A percentile compares a stretch with the other conserved stretches of the same genome.
Evolutionary conservation across 1,140 invertebrate species (phyloP).

Genomic region (Catajapyx aquilonaris): DNA sequence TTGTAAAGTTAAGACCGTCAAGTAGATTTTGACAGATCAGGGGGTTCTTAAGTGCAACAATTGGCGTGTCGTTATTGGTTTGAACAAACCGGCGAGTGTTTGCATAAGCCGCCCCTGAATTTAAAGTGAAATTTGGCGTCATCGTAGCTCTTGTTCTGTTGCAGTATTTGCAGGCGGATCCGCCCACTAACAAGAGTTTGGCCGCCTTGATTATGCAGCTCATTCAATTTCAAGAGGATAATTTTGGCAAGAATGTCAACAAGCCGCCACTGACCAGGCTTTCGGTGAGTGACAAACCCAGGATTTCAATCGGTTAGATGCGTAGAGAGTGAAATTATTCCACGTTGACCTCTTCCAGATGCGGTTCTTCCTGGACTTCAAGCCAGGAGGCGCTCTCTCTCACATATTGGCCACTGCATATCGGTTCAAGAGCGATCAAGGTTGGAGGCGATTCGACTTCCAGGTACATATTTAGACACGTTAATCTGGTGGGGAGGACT

Average conservation of each 20-base stretch:
- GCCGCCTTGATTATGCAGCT: conserved; percentile 65
- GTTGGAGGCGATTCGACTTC: conserved; percentile 81
- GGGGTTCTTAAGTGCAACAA: too few species aligned
- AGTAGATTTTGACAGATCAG: too few species aligned
- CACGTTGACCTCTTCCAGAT: conserved; percentile 31
- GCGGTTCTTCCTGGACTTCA: conserved; percentile 87
- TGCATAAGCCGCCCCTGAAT: too few species aligned
- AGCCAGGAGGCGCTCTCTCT: conserved; percentile 74
- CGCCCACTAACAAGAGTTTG: conserved; percentile 78
- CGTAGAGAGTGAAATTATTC: conserved; percentile 2
- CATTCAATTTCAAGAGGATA: conserved; percentile 90
- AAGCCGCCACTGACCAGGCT: conserved; percentile 65
- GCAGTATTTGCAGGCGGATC: conserved; percentile 74
- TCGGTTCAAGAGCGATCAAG: conserved; percentile 87
- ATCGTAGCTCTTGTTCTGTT: too few species aligned
- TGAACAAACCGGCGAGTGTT: too few species aligned
- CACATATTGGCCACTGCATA: conserved; percentile 83
- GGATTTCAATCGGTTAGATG: too few species aligned
- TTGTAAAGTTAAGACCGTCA: too few species aligned
- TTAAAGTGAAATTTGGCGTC: too few species aligned
- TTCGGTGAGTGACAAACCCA: conserved; percentile 68
- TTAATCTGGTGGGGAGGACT: too few species aligned
- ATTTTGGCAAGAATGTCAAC: conserved; percentile 75
- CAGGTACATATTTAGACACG: too few species aligned
- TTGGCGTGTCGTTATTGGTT: too few species aligned